These are phyloP conservation scores for Orchesellides sinensis DNA, from an alignment of 2,888 invertebrate species.

Conservation along the genomic window DNA sequence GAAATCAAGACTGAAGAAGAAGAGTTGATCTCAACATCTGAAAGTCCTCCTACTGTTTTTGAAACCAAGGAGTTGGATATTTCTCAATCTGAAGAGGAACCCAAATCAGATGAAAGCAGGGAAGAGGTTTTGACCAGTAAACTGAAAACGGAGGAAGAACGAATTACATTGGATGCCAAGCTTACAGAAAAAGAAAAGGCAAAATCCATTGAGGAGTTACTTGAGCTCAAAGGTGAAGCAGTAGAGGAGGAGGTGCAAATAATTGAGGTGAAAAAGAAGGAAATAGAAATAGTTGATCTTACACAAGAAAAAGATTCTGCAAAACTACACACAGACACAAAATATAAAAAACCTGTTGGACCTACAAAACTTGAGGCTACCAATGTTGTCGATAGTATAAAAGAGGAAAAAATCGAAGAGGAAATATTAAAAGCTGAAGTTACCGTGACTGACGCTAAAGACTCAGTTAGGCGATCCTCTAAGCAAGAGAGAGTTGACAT, in stretches of 20 bases:
- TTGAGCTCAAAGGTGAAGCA: constrained; percentile 87
- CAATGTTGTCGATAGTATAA: background rate
- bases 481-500: constrained; percentile 53
- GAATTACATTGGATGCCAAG: constrained; percentile 53
- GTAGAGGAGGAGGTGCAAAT: constrained; percentile 73
- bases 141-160: constrained; percentile 39
- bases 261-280: constrained; percentile 25
- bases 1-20: constrained; percentile 47
- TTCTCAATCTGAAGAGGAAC: constrained; percentile 53
- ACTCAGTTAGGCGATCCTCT: constrained; percentile 16
- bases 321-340: too few relatives aligned
- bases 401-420: constrained; percentile 55
- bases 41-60: constrained; percentile 68
- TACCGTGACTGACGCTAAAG: constrained; percentile 7
- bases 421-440: constrained; percentile 78
- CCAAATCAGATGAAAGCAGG: constrained; percentile 52
- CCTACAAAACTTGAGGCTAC: too few relatives aligned
- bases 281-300: background rate
- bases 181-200: constrained; percentile 63
- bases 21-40: constrained; percentile 80
- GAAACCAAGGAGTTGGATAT: constrained; percentile 50
- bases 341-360: too few relatives aligned
- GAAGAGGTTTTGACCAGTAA: constrained; percentile 36
- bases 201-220: constrained; percentile 82
- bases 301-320: too few relatives aligned